Conservation (phyloP, 2,113 vertebrate species). For the Osmerus eperlanus region DNA sequence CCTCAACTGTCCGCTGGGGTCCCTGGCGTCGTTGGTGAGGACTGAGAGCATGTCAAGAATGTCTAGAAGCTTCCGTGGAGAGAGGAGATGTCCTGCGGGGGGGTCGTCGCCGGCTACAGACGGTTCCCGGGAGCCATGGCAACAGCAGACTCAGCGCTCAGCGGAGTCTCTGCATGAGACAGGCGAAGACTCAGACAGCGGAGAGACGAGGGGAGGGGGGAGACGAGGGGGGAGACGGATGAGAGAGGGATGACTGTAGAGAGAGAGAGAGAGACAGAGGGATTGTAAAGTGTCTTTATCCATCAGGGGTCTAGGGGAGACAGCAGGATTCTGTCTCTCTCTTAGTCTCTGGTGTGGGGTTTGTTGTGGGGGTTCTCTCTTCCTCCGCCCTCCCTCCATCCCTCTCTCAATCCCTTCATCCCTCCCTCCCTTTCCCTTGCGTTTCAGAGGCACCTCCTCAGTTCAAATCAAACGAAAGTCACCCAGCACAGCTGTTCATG, state of each 20-base stretch:
- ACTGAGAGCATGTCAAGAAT: neutral
- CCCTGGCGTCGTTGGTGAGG: neutral
- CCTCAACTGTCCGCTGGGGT: no score
- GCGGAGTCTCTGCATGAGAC: constrained; percentile 36
- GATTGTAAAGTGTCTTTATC: no score
- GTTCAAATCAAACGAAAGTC: neutral
- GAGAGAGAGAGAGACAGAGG: no score
- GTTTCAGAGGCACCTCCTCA: constrained; percentile 1
- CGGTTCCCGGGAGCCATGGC: constrained; percentile 43
- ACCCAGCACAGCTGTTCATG: neutral
- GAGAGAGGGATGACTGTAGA: neutral
- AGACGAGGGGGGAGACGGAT: neutral
- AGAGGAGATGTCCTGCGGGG: constrained; percentile 16
- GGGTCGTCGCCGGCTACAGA: constrained; percentile 25
- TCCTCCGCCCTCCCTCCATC: neutral
- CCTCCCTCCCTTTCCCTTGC: constrained; percentile 5
- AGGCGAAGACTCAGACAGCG: neutral
- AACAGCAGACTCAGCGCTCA: constrained; percentile 46
- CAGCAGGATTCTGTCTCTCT: neutral
- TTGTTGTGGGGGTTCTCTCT: no score
- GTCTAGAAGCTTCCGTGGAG: neutral
- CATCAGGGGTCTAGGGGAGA: no score
- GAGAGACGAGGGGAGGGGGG: neutral
- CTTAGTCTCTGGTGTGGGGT: neutral
- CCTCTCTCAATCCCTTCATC: no score